A percentile compares a stretch with the other conserved stretches of the same genome.
phyloP scores from a whole-genome alignment of 23 tunicate species.

The Diplosoma virens region DNA sequence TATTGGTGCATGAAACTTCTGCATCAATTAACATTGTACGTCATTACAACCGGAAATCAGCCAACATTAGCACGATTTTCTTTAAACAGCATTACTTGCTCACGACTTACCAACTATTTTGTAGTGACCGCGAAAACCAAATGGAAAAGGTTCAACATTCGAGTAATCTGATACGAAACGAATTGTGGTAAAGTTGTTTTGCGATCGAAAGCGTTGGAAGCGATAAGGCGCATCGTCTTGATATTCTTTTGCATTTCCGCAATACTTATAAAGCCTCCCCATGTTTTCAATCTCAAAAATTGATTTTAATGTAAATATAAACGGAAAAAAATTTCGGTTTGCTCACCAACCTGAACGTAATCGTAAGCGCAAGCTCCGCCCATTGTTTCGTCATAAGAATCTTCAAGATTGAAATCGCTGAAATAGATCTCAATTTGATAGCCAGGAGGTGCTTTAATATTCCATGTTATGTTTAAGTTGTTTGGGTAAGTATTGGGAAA shows the following conservation, averaged over 20 bases:
- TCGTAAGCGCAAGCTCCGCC: constrained; percentile 83
- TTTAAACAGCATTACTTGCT: background rate
- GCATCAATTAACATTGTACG: background rate
- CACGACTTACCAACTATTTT: constrained; percentile 30
- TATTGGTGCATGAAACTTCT: background rate
- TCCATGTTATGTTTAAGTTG: constrained; percentile 52
- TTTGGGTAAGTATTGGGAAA: constrained; percentile 44
- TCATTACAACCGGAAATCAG: background rate
- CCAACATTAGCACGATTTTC: background rate
- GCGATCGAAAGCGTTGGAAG: constrained; percentile 7
- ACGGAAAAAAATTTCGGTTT: no score
- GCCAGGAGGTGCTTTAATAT: constrained; percentile 40
- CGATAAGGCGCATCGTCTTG: constrained; percentile 25
- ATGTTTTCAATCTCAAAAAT: constrained; percentile 1
- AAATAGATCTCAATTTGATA: constrained; percentile 52
- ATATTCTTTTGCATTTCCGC: constrained; percentile 1
- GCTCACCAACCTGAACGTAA: constrained; percentile 67
- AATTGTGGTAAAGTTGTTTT: constrained; percentile 38
- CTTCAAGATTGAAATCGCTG: constrained; percentile 67
- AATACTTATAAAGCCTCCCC: constrained; percentile 4
- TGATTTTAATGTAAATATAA: no score
- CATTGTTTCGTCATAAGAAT: constrained; percentile 61
- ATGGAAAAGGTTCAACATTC: constrained; percentile 59
- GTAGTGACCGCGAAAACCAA: constrained; percentile 64
- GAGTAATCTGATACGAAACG: constrained; percentile 72